These are phyloP conservation scores for Notarius lentiginosus DNA, from an alignment of 2,113 vertebrate genomes.

Conservation along the genomic window DNA sequence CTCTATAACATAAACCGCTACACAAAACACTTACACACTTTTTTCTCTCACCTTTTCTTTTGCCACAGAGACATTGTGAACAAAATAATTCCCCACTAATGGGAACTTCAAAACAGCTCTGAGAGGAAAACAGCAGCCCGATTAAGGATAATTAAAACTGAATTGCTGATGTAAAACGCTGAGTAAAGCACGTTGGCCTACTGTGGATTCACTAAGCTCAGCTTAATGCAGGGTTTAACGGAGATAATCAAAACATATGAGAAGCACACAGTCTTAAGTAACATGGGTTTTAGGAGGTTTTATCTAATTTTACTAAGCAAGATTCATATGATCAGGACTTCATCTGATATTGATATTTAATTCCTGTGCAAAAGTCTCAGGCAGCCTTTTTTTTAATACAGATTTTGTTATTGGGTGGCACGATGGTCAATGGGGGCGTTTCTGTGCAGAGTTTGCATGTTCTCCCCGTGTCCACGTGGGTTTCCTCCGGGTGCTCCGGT, in stretches of 20 bases:
- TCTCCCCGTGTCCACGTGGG: too few species aligned
- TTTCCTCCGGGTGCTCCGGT: too few species aligned
- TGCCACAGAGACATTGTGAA: neutral
- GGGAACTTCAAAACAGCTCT: constrained; percentile 4
- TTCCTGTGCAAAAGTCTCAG: too few species aligned
- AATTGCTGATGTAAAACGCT: constrained; percentile 8
- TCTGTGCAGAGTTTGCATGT: too few species aligned
- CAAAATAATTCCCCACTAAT: neutral
- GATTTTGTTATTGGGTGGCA: too few species aligned
- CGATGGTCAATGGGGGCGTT: too few species aligned
- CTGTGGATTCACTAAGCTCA: neutral
- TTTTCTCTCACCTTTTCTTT: neutral
- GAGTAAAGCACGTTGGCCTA: neutral
- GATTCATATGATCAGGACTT: neutral
- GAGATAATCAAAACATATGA: neutral
- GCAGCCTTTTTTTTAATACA: too few species aligned
- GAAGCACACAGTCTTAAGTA: neutral
- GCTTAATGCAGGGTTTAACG: neutral
- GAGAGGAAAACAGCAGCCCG: neutral
- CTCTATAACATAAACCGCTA: neutral
- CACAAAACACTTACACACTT: neutral
- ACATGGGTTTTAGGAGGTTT: neutral
- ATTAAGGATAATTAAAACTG: constrained; percentile 27
- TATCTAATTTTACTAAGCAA: too few species aligned
- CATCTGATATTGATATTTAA: neutral